Base-by-base conservation (phyloP, 1,140 invertebrate genomes). In the Anastrepha obliqua region DNA sequence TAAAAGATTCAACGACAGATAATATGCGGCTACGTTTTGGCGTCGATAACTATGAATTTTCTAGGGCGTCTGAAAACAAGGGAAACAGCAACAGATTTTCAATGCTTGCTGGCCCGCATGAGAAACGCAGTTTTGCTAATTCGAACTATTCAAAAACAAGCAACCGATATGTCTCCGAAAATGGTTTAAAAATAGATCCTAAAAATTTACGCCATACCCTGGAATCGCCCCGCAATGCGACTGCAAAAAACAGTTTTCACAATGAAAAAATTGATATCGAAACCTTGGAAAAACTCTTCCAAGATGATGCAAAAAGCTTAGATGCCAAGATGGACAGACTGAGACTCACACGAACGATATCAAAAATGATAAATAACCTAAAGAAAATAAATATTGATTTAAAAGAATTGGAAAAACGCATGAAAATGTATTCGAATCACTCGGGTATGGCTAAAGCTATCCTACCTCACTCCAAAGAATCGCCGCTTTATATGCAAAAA, bases 41-140 rank as follows among this genome's bases (percentile, higher is more conserved):
- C 20, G 91, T 92, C 20, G 91, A 92, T 85, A 62, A 91, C 42
- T 87, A 91, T 55, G 91, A 93, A 44, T 93, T 93, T 11, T 91
- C 91, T 87, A 89, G 88, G 59, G 85, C 89, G 6, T 91, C 90
- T 0, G 92, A 93, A 85, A 91, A 90, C 55, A 90, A 89, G 89
- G 74, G 86, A 17, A 89, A 86, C 1, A 85, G 89, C 39, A 89
- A 90, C n/a, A 93, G 91, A 87, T 92, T 91, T 70, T 93, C 92
- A 55, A 91, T 92, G 90, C 86, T 93, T 74, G 91, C 92, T 29
- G 92, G 92, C 8, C 85, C 92, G 55, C 91, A 92, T 29, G 29
- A 29, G 1, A 29, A 29, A 88, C 91, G 91, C 13, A 87, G 78
- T n/a, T 91, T 89, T 0, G 42, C 81, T n/a, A 90, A 88, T 74